phyloP scores from a whole-genome alignment of 23 tunicate genomes.

The Ciona savignyi region DNA sequence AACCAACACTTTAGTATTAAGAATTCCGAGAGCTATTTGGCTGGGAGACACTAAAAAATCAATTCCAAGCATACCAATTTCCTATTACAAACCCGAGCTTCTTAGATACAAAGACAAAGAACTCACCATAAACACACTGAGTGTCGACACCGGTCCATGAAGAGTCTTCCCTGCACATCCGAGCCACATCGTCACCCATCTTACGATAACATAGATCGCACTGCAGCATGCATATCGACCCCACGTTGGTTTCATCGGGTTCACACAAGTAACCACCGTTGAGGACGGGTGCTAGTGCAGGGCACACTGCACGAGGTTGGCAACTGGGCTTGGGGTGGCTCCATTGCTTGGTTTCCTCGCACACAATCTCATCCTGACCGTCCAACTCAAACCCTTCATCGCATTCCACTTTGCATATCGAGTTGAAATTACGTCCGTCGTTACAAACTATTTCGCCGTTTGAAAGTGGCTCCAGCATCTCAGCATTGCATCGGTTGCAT shows the following conservation, averaged over 20 bases:
- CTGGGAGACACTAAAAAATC: no score
- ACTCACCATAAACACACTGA: neutral
- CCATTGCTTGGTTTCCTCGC: slow-evolving; percentile 12
- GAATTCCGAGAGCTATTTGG: no score
- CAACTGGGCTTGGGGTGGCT: slow-evolving; percentile 4
- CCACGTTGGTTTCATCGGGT: neutral
- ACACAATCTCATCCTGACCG: slow-evolving; percentile 3
- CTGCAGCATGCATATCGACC: neutral
- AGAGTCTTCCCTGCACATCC: neutral
- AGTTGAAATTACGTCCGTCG: neutral
- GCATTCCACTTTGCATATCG: slow-evolving; percentile 8
- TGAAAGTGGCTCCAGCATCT: slow-evolving; percentile 6
- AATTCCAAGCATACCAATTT: no score
- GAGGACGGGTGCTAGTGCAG: neutral
- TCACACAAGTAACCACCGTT: neutral
- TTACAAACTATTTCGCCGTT: slow-evolving; percentile 12
- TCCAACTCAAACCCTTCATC: slow-evolving; percentile 9
- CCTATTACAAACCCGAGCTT: no score
- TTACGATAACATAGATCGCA: neutral
- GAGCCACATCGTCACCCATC: neutral
- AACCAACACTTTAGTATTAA: no score
- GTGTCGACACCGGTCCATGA: neutral
- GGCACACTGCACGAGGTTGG: neutral
- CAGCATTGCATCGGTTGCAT: slow-evolving; percentile 11
- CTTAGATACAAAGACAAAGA: no score